Base-by-base conservation (phyloP, 1,140 invertebrate genomes). In the Philopotamus ludificatus region DNA sequence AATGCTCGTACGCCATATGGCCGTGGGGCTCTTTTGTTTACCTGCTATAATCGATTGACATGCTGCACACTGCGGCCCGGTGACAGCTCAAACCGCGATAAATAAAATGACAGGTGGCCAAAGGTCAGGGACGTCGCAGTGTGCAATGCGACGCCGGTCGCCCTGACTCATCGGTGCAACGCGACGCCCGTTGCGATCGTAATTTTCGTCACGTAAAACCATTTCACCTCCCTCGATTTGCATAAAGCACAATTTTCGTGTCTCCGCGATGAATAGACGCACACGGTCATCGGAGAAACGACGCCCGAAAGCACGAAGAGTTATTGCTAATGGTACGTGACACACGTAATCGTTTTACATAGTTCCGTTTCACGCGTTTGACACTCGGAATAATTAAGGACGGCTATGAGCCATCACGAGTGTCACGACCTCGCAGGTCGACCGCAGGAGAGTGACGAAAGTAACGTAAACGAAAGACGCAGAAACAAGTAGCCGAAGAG, bases 101-200 rank as follows among this genome's bases (percentile, higher is more conserved):
- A n/a, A 23, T 9, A n/a, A 2, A 12, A 23, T 51, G 22, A 15
- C 49, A 51, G 21, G 49, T 51, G 49, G 49, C 28, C 23, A 51
- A 51, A 51, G 49, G 49, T 51, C 49, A 51, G n/a, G 49, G 49
- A n/a, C 49, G 49, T 12, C 16, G 21, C 7, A 23, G 21, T 51
- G 49, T 25, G n/a, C 28, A n/a, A n/a, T n/a, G n/a, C n/a, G n/a
- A n/a, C 49, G 28, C 49, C 34, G 34, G 34, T 8, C 7, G 34
- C 34, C n/a, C n/a, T n/a, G 7, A 8, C 42, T 2, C 42, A 18
- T 12, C 20, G 42, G 12, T 15, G 42, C 42, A 2, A 44, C 3
- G 42, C 12, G 12, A 12, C 20, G n/a, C 42, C 20, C 42, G 12
- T 2, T 44, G 42, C 12, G 3, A 3, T 44, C 20, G 34, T n/a